Conservation (phyloP, 2,797 vertebrate species). For the Danio tinwini region DNA sequence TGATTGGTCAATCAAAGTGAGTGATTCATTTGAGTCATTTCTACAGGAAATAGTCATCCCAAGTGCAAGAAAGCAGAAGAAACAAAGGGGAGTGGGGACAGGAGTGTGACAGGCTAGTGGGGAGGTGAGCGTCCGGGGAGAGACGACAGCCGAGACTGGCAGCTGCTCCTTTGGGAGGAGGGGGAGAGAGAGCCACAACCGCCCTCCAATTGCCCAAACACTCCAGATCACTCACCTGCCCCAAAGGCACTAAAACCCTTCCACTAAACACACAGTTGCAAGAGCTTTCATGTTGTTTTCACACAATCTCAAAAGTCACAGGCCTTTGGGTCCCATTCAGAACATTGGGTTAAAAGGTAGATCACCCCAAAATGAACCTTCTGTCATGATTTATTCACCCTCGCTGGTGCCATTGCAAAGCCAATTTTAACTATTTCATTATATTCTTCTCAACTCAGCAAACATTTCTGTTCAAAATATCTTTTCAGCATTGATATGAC, state of each 20-base stretch:
- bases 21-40: slow-evolving; percentile 33
- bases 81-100: slow-evolving; percentile 41
- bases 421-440: neutral
- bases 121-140: slow-evolving; percentile 5
- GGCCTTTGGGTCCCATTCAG: slow-evolving; percentile 18
- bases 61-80: slow-evolving; percentile 48
- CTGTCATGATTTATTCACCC: neutral
- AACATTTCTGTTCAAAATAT: neutral
- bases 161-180: slow-evolving; percentile 68
- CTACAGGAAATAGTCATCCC: slow-evolving; percentile 51
- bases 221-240: slow-evolving; percentile 50
- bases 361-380: neutral
- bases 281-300: slow-evolving; percentile 17
- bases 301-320: slow-evolving; percentile 39
- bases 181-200: slow-evolving; percentile 38
- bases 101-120: slow-evolving; percentile 57
- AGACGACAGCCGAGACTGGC: slow-evolving; percentile 53
- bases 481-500: too few species aligned
- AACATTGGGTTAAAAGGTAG: neutral
- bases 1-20: slow-evolving; percentile 6
- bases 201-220: slow-evolving; percentile 52
- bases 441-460: neutral
- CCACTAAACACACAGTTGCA: slow-evolving; percentile 26
- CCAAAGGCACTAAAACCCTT: slow-evolving; percentile 34
- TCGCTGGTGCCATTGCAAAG: neutral